Evolutionary conservation across 2,113 vertebrate genomes (phyloP).

Genomic region (Vulpes vulpes): DNA sequence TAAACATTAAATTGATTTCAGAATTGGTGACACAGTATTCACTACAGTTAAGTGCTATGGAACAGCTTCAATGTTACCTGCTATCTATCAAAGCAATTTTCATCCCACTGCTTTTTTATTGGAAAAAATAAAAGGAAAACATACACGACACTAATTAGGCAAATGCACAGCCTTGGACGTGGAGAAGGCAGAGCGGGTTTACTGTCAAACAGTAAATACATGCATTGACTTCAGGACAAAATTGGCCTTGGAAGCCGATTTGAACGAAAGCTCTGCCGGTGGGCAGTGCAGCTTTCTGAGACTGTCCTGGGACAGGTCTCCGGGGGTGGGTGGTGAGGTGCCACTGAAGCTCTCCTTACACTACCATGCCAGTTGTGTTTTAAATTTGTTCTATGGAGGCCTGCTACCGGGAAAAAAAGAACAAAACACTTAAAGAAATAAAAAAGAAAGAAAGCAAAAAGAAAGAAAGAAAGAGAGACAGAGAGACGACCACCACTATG

Average conservation of each 20-base stretch:
- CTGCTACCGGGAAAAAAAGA: constrained; percentile 84
- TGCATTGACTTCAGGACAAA: constrained; percentile 90
- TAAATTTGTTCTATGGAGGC: constrained; percentile 89
- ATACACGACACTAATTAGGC: constrained; percentile 89
- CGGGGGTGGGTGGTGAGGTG: constrained; percentile 83
- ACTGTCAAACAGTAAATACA: constrained; percentile 89
- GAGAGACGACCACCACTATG: not conserved
- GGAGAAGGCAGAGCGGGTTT: constrained; percentile 87
- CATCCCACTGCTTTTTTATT: constrained; percentile 90
- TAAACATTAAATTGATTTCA: constrained; percentile 93
- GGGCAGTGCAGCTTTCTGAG: constrained; percentile 86
- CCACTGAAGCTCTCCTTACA: constrained; percentile 90
- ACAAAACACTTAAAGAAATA: not conserved
- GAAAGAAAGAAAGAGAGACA: not conserved
- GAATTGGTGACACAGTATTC: constrained; percentile 92
- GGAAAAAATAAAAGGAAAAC: constrained; percentile 90
- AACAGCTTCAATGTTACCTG: constrained; percentile 95
- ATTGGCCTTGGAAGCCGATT: constrained; percentile 86
- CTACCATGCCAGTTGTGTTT: constrained; percentile 86
- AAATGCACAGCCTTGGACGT: constrained; percentile 90
- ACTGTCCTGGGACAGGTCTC: constrained; percentile 82
- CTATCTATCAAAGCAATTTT: constrained; percentile 92
- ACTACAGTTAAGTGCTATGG: constrained; percentile 91
- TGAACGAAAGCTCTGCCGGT: constrained; percentile 85
- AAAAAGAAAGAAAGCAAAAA: not conserved